These are phyloP conservation scores for Cataglyphis rosenhaueri DNA, from an alignment of 2,888 invertebrate species.

Conservation along the genomic window DNA sequence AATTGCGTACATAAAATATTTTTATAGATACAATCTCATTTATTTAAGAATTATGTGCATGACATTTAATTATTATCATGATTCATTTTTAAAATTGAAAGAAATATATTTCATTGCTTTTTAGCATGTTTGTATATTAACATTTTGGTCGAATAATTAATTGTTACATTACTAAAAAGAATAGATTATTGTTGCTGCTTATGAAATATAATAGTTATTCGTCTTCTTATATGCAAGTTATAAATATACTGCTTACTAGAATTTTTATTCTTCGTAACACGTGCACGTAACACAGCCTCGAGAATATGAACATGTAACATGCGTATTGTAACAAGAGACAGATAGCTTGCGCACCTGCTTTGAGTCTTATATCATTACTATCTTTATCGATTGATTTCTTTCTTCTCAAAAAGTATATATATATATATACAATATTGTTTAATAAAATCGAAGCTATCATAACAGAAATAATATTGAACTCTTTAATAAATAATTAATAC, in stretches of 20 bases:
- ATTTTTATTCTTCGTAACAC: conserved; percentile 34
- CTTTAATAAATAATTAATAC: background rate
- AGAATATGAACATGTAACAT: conserved; percentile 33
- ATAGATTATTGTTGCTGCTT: background rate
- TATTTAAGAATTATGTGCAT: background rate
- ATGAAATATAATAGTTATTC: background rate
- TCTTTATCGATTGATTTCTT: conserved; percentile 40
- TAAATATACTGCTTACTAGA: conserved; percentile 38
- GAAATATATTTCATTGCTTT: background rate
- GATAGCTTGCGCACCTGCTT: conserved; percentile 27
- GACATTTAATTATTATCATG: background rate
- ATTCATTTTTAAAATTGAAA: conserved; percentile 5
- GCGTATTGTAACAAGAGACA: conserved; percentile 22
- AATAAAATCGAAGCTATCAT: background rate
- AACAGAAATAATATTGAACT: background rate
- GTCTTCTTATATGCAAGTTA: background rate
- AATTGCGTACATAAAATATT: background rate
- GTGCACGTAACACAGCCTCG: conserved; percentile 22
- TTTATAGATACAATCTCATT: background rate
- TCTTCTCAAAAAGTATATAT: background rate
- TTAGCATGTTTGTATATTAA: background rate
- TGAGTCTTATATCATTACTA: conserved; percentile 2
- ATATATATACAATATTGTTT: background rate
- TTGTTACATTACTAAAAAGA: background rate
- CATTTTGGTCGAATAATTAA: conserved; percentile 9